Conservation (phyloP, 64 coral and sea anemone genomes). For the Trachythela sp. region DNA sequence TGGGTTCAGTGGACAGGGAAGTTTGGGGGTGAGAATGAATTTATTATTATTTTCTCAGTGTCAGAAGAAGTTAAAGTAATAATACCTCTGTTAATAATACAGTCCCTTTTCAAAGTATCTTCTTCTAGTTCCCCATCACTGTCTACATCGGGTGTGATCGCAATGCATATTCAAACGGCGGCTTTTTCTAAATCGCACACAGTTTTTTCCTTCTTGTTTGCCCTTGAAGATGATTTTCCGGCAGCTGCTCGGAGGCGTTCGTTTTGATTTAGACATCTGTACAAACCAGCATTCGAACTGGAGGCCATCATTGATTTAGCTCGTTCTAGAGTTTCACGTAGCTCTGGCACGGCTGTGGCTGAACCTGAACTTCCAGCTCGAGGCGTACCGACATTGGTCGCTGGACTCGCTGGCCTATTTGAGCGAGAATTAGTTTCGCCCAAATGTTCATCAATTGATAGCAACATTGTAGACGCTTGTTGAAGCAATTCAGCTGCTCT, state of each 20-base stretch:
- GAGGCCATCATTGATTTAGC: constrained; percentile 10
- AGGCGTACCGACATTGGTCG: not conserved
- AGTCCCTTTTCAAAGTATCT: not conserved
- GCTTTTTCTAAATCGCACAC: not conserved
- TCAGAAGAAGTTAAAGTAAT: not conserved
- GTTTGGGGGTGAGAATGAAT: not conserved
- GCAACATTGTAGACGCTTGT: not conserved
- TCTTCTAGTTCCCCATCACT: not conserved
- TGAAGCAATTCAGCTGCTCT: constrained; percentile 18
- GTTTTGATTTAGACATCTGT: constrained; percentile 29
- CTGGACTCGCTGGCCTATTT: not conserved
- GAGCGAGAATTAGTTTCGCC: not conserved
- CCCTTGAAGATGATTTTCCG: too few relatives aligned
- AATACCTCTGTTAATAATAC: constrained; percentile 29
- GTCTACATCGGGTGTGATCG: not conserved
- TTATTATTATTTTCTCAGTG: not conserved
- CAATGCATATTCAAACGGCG: not conserved
- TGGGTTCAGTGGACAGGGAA: too few relatives aligned
- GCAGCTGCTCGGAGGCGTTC: constrained; percentile 54
- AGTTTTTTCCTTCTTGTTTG: not conserved
- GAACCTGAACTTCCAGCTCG: too few relatives aligned
- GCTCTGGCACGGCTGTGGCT: too few relatives aligned
- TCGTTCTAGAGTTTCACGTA: too few relatives aligned
- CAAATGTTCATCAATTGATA: not conserved
- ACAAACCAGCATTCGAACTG: constrained; percentile 33